Percentiles rank a stretch among this genome's conserved stretches.
Evolutionary conservation across 2,113 vertebrate genomes (phyloP).

Genomic region (Guaruba guarouba): DNA sequence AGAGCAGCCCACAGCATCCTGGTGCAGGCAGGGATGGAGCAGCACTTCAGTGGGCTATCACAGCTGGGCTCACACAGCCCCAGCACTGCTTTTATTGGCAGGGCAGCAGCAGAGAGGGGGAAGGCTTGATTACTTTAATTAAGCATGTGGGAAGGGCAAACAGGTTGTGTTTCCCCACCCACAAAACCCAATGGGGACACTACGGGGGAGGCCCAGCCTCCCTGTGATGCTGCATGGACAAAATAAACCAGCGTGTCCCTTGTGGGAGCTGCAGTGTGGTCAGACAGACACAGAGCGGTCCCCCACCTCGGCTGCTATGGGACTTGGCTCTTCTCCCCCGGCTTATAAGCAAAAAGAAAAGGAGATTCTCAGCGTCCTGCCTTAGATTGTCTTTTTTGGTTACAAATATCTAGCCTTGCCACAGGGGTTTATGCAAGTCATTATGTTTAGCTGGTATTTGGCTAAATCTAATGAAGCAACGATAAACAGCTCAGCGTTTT

Average conservation of each 20-base stretch:
- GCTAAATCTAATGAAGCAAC: slow-evolving; percentile 76
- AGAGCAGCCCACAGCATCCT: background rate
- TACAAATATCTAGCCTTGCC: slow-evolving; percentile 47
- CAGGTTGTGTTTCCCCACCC: background rate
- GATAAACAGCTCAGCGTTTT: slow-evolving; percentile 74
- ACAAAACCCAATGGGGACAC: background rate
- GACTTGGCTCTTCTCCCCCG: background rate
- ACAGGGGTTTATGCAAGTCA: slow-evolving; percentile 67
- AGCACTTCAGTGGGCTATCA: fast-evolving
- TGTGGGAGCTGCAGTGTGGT: background rate
- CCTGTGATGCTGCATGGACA: fast-evolving
- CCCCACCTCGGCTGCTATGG: background rate
- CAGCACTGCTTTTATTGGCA: background rate
- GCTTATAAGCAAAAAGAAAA: background rate
- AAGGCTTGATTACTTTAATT: background rate
- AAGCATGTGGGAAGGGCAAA: background rate
- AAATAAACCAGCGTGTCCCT: background rate
- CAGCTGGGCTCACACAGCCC: fast-evolving
- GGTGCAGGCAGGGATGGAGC: background rate
- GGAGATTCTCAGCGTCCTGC: background rate
- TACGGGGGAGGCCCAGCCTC: background rate
- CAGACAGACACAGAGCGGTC: background rate
- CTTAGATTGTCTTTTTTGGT: background rate
- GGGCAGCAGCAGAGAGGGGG: background rate
- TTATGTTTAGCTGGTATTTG: slow-evolving; percentile 74